These are phyloP conservation scores for Cantharis rustica DNA, from an alignment of 2,888 invertebrate species.

Conservation along the genomic window DNA sequence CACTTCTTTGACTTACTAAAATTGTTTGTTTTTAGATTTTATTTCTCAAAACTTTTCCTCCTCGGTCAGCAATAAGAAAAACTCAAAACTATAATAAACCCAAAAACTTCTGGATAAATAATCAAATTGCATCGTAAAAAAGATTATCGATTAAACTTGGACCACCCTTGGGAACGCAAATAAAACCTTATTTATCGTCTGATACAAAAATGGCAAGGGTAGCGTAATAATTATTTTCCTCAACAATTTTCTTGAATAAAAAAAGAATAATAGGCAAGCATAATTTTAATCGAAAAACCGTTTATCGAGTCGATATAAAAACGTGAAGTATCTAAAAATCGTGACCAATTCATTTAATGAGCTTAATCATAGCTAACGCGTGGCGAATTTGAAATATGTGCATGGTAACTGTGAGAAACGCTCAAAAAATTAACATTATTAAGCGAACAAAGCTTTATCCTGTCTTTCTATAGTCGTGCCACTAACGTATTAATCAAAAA, in stretches of 20 bases:
- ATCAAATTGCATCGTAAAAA: background rate
- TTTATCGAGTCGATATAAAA: background rate
- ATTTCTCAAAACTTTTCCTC: background rate
- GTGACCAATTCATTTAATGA: slow-evolving; percentile 17
- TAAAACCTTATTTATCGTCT: background rate
- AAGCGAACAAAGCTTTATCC: slow-evolving; percentile 23
- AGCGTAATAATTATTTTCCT: background rate
- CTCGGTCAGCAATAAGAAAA: background rate
- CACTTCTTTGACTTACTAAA: background rate
- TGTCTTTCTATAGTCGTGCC: slow-evolving; percentile 41
- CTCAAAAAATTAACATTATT: slow-evolving; percentile 20
- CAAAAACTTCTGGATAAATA: background rate
- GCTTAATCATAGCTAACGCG: slow-evolving; percentile 18
- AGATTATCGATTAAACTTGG: background rate
- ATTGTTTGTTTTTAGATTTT: slow-evolving; percentile 3
- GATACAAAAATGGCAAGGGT: background rate
- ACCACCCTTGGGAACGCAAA: background rate
- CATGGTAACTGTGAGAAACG: slow-evolving; percentile 9
- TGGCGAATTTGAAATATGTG: slow-evolving; percentile 19
- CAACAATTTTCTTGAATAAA: background rate
- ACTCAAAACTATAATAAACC: background rate
- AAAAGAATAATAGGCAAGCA: background rate
- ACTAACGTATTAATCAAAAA: slow-evolving; percentile 43
- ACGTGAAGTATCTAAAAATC: slow-evolving; percentile 12
- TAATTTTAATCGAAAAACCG: slow-evolving; percentile 5